Evolutionary conservation across 1,140 invertebrate species (phyloP), one percentile per base, ranked within the genome.

Genomic region (Chlorops oryzae): DNA sequence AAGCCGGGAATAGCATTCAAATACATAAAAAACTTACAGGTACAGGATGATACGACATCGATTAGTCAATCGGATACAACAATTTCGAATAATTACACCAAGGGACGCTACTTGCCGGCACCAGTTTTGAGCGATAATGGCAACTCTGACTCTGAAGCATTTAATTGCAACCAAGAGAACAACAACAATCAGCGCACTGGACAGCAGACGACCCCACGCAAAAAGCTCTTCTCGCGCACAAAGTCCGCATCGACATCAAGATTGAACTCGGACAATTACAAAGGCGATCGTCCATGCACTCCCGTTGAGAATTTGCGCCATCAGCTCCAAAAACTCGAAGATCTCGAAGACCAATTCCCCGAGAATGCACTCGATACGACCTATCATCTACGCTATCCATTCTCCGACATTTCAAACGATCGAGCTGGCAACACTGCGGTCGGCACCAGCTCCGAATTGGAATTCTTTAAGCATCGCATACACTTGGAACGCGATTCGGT

Each of bases 381-480:
- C 2, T 87, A 86, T 55, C 84, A 83, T 52, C 63, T 89, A 38
- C 76, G 85, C 40, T 87, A 87, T 71, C 84, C 84, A 3, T 86
- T 87, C 54, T 77, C 80, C 55, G 84, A 85, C 63, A 80, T 83
- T 79, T 69, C 70, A 58, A 59, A 61, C 9, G 62, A 66, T 9
- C 64, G 62, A 39, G 57, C 57, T 2, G 64, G 62, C 1, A 51
- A 56, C 1, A 53, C 60, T 3, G 50, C 43, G 20, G 51, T 24
- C 12, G 51, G 45, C 2, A 38, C 61, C 0, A 77, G 75, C 42
- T 84, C 85, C 3, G 87, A 88, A 58, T 64, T 89, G 52, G 86
- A 88, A 60, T 89, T 88, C 73, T 87, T 88, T 55, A 77, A 85
- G 37, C 86, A 89, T 61, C 79, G 86, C 35, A 86, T 88, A 15